Evolutionary conservation across 2,888 invertebrate species (phyloP).

Genomic region (Lasius platythorax): DNA sequence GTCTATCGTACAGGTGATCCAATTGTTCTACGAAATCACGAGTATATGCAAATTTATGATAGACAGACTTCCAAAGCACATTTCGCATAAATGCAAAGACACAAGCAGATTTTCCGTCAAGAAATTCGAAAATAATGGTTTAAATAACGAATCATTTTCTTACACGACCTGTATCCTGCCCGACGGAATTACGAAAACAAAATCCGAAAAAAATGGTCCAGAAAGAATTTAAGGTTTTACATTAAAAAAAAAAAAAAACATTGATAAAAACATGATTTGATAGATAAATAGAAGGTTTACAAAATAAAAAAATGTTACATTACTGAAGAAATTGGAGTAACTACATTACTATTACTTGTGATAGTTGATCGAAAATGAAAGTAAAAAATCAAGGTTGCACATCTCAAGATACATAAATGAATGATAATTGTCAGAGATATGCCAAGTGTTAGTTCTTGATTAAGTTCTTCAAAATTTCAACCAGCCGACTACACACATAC

Average conservation of each 20-base stretch:
- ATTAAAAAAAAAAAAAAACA: not conserved
- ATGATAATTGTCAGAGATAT: constrained; percentile 1
- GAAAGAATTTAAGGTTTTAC: not conserved
- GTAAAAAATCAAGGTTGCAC: not conserved
- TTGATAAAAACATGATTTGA: not conserved
- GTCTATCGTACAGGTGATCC: not conserved
- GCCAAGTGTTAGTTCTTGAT: not conserved
- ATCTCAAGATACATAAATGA: not conserved
- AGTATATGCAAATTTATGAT: not conserved
- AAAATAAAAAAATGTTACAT: not conserved
- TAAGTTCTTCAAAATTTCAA: constrained; percentile 16
- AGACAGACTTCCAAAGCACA: not conserved
- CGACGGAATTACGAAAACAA: not conserved
- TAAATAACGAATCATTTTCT: not conserved
- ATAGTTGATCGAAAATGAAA: not conserved
- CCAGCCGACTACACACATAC: not conserved
- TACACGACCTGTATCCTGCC: not conserved
- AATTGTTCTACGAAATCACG: constrained; percentile 1
- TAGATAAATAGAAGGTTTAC: not conserved
- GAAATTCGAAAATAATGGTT: not conserved
- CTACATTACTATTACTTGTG: not conserved
- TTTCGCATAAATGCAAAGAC: not conserved
- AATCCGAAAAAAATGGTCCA: not conserved
- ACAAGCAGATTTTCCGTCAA: not conserved
- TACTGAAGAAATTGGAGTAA: not conserved